Percentiles rank a stretch among this genome's conserved stretches.
These are phyloP conservation scores for Corynorhinus townsendii DNA, from an alignment of 2,113 vertebrate genomes.

Conservation along the genomic window DNA sequence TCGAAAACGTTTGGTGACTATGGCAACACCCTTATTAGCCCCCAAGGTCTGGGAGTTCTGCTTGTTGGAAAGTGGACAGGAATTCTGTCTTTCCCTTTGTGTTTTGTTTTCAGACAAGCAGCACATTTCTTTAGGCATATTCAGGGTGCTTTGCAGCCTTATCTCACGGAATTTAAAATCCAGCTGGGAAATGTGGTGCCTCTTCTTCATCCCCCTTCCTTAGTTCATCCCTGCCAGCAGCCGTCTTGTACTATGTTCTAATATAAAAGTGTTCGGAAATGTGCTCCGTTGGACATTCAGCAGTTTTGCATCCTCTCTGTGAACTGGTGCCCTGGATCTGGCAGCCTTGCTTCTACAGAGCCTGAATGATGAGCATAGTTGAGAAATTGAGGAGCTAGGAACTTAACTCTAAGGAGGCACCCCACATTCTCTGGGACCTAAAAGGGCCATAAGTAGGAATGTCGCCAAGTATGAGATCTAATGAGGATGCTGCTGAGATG, in stretches of 20 bases:
- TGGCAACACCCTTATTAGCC: not conserved
- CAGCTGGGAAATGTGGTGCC: not conserved
- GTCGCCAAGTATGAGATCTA: not conserved
- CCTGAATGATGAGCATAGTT: not conserved
- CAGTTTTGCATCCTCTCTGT: not conserved
- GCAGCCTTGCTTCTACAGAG: not conserved
- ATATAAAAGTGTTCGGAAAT: not conserved
- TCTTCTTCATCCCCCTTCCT: not conserved
- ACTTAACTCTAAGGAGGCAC: not conserved
- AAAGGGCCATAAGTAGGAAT: not conserved
- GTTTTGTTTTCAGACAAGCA: not conserved
- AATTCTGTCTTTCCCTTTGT: not conserved
- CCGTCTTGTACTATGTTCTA: not conserved
- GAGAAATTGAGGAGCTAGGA: not conserved
- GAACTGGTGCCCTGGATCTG: not conserved
- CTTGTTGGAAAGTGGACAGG: not conserved
- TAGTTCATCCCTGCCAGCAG: not conserved
- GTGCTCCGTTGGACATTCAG: not conserved
- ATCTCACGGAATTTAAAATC: not conserved
- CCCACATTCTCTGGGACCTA: not conserved
- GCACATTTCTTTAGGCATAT: not conserved
- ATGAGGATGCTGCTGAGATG: not conserved
- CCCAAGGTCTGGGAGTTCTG: not conserved
- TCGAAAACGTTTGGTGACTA: slow-evolving; percentile 11
- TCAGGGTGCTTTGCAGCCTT: not conserved